phyloP scores from a whole-genome alignment of 2,888 invertebrate genomes.

The Cheilosia variabilis region DNA sequence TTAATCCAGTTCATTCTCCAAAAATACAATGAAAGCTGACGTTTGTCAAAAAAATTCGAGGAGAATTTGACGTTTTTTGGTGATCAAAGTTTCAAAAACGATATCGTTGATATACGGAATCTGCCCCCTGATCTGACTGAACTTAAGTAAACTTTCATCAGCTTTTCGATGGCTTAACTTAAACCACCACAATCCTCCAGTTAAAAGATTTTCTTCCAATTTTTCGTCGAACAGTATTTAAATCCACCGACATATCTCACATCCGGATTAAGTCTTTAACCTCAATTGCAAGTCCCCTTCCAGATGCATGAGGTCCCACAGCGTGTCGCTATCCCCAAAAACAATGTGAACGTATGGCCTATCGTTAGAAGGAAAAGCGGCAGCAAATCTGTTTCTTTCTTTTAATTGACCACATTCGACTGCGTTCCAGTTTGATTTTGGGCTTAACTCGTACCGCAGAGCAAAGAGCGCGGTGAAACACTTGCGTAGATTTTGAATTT shows the following conservation, averaged over 20 bases:
- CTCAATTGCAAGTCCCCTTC: conserved; percentile 2
- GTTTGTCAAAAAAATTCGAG: no score
- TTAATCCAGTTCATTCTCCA: no score
- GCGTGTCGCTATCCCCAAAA: conserved; percentile 22
- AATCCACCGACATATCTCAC: background rate
- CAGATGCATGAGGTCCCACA: conserved; percentile 18
- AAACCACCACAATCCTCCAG: no score
- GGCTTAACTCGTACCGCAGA: background rate
- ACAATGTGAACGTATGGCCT: conserved; percentile 58
- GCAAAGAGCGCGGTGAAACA: conserved; percentile 40
- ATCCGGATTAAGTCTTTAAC: conserved; percentile 1
- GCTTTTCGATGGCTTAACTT: no score
- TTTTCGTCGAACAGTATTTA: no score
- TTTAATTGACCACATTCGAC: conserved; percentile 50
- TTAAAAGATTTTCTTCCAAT: no score
- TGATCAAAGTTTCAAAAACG: no score
- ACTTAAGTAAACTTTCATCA: no score
- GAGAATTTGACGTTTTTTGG: no score
- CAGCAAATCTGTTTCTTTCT: conserved; percentile 43
- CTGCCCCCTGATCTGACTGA: no score
- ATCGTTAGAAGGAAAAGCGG: conserved; percentile 58
- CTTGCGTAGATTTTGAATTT: conserved; percentile 72
- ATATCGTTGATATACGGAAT: no score
- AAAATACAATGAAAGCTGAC: no score
- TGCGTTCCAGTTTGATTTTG: conserved; percentile 57